Evolutionary conservation across 2,113 vertebrate genomes (phyloP), one percentile per base, ranked within the genome.

Genomic region (Phalacrocorax aristotelis): DNA sequence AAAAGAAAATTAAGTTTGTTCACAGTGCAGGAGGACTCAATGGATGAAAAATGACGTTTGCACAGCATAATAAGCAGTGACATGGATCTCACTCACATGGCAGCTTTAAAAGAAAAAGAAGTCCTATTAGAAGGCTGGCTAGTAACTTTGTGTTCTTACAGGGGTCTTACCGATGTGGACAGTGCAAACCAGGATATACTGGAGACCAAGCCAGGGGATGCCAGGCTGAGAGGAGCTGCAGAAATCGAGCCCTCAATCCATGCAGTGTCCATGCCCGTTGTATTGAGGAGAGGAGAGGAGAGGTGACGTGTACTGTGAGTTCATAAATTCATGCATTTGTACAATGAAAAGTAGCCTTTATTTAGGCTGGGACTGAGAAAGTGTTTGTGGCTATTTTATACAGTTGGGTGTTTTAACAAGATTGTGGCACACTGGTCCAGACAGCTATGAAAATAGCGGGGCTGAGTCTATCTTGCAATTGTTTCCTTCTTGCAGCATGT

Each of bases 161-260:
- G 99, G 99, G 99, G 15, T 99, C 99, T 46, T 99, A 99, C 93
- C 98, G 87, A 81, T 99, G 99, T 80, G 99, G 99, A 34, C 98
- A 98, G 38, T 99, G 99, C 95, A 98, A 98, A 95, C 49, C 98
- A 46, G 99, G 99, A 23, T 99, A 98, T 87, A 98, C 91, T 26
- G 99, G 99, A 32, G 99, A 99, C 96, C 99, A 99, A 97, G 80
- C 58, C 15, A 98, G 93, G 26, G 99, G 99, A 17, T 99, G 99
- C 96, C 98, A 96, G 71, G 95, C 96, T 4, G 97, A 98, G 44
- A 98, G 94, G 83, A 98, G 97, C 90, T 99, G 99, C 96, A 97
- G 97, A 68, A 99, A 98, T 38, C 98, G 98, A 60, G 98, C 98
- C 54, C 98, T 98, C 88, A 99, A 98, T 94, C 99, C 99, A 15